Evolutionary conservation across 2,888 invertebrate species (phyloP), one percentile per base, ranked within the genome.

Genomic region (Xanthia icteritia): DNA sequence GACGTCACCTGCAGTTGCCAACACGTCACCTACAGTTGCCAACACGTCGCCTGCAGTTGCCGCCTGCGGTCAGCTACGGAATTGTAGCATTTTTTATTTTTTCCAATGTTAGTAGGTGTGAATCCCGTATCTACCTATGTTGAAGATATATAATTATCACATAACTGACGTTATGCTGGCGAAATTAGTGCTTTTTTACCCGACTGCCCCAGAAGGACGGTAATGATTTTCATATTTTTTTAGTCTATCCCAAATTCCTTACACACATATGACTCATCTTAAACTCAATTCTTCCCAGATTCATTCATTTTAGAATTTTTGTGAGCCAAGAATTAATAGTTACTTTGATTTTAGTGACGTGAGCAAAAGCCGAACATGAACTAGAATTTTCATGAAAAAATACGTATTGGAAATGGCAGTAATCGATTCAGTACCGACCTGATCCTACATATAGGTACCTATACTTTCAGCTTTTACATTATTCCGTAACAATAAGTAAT

Each of bases 401-500:
- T 39, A 39, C n/a, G 9, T 65, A 27, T 66, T 66, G 20, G 6
- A 27, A 65, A 45, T 11, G 20, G 13, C 6, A 11, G 27, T 20
- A 6, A 45, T 66, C 42, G 42, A 27, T 45, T 27, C 20, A 31
- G 23, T 6, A 20, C 45, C 27, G 1, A 27, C 27, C 11, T 27
- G 11, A 48, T 42, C 42, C 54, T 42, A 9, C 15, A 45, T 9
- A 45, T 9, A 36, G 17, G 5, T 17, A 9, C 4, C 31, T 31
- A 20, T 61, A 54, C 31, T n/a, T 42, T 13, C 23, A 74, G 31
- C 4, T 20, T 36, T 5, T 1, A 31, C 17, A 79, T 69, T 79
- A 79, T 48, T 70, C 54, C 6, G 39, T 56, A 51, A 68, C 51
- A 68, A 58, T 56, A 36, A 5, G 48, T 64, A 15, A 42, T 67